Evolutionary conservation across 2,888 invertebrate species (phyloP).

Genomic region (Drosophila gaucha): DNA sequence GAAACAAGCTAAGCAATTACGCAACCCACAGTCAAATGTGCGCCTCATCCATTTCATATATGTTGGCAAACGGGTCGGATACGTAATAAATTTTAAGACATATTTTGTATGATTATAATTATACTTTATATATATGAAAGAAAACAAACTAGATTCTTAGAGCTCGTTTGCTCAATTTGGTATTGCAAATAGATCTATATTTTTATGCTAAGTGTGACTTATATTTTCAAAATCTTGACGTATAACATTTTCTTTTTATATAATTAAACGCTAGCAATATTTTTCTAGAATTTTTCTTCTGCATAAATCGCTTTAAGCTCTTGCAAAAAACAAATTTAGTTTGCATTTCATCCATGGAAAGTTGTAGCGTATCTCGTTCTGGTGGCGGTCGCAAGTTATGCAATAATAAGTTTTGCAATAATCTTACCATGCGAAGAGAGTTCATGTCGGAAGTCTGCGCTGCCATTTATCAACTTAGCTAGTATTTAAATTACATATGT

Average conservation of each 20-base stretch:
- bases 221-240: not conserved
- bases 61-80: constrained; percentile 13
- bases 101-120: not conserved
- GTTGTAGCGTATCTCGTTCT: constrained; percentile 30
- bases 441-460: constrained; percentile 16
- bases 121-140: too few species aligned
- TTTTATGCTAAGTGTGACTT: not conserved
- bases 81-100: not conserved
- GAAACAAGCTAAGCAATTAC: constrained; percentile 53
- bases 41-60: not conserved
- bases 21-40: constrained; percentile 37
- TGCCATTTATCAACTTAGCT: not conserved
- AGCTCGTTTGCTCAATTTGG: not conserved
- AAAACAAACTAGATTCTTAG: too few species aligned
- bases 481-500: too few species aligned
- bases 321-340: too few species aligned
- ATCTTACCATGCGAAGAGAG: not conserved
- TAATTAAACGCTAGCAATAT: too few species aligned
- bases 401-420: constrained; percentile 13
- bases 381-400: constrained; percentile 18
- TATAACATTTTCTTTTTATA: not conserved
- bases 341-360: constrained; percentile 20
- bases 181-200: not conserved
- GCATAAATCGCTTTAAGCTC: constrained; percentile 7
- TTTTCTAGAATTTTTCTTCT: not conserved